Evolutionary conservation across 2,113 vertebrate genomes (phyloP), one percentile per base, ranked within the genome.

Genomic region (Paraplagusia blochii): DNA sequence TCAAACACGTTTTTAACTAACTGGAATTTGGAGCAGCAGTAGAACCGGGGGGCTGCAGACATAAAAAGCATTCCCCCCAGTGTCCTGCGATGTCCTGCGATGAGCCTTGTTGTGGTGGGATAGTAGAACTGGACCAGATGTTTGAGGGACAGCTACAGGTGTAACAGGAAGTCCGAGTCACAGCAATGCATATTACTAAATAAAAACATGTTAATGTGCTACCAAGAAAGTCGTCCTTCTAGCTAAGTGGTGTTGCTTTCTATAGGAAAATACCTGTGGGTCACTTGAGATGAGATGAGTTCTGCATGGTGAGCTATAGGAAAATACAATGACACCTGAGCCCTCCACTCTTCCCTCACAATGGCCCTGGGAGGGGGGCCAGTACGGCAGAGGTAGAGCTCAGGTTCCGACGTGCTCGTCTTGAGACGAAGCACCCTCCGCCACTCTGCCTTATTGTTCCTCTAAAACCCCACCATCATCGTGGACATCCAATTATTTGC

Each of bases 241-340:
- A 36, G 54, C 52, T 33, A 53, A 50, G 55, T 34, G 72, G 64
- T 77, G 76, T 78, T 66, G 22, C 49, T 52, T 71, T 79, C 60
- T 76, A 67, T 66, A 74, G 69, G 73, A 84, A 78, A 82, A 84
- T 75, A 81, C 69, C 61, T 66, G 79, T 38, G 42, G 71, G 81
- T 84, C 74, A 87, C 76, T 73, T 75, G 88, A 88, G 74, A 84
- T 44, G 22, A 57, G 58, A 67, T 35, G 56, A 63, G 77, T 72
- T 76, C 76, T 36, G 45, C 55, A 16, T 69, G 72, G 69, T 71
- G 67, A 67, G 71, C 72, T 80, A 81, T 65, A 80, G 85, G 78
- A 86, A 87, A 86, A 85, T 74, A 82, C 78, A 73, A 64, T 56
- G 86, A 81, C 69, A 89, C 71, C 80, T 33, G 86, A 88, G 72